These are phyloP conservation scores for Colletes collaris DNA, from an alignment of 2,888 invertebrate genomes.

Conservation along the genomic window DNA sequence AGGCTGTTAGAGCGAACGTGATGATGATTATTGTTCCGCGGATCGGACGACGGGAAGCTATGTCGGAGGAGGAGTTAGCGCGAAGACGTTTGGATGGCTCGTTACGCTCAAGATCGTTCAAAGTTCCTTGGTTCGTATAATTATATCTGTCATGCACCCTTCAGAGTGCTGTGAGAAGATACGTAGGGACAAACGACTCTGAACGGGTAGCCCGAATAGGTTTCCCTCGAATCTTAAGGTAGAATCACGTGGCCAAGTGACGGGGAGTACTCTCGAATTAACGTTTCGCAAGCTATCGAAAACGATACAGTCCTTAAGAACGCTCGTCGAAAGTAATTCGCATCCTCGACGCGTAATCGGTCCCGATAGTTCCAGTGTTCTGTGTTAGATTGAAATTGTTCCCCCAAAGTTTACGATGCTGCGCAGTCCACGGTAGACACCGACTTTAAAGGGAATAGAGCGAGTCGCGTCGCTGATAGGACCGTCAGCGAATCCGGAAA, in stretches of 20 bases:
- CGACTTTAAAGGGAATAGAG: slow-evolving; percentile 32
- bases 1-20: slow-evolving; percentile 7
- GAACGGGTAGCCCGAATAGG: slow-evolving; percentile 28
- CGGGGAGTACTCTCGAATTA: slow-evolving; percentile 24
- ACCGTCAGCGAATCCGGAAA: not conserved
- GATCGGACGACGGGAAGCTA: slow-evolving; percentile 23
- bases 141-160: slow-evolving; percentile 41
- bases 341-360: slow-evolving; percentile 13
- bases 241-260: slow-evolving; percentile 51
- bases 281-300: not conserved
- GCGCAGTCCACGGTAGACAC: not conserved
- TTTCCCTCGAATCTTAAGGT: slow-evolving; percentile 20
- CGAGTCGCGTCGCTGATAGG: slow-evolving; percentile 1
- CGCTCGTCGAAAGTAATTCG: not conserved
- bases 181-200: slow-evolving; percentile 14
- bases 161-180: slow-evolving; percentile 34
- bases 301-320: too few relatives aligned
- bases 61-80: slow-evolving; percentile 35
- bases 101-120: slow-evolving; percentile 48
- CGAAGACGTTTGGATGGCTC: slow-evolving; percentile 36
- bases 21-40: slow-evolving; percentile 42
- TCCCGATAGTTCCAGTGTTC: slow-evolving; percentile 6
- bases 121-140: slow-evolving; percentile 65
- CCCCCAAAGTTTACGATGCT: slow-evolving; percentile 17
- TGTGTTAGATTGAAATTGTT: slow-evolving; percentile 2